phyloP scores from a whole-genome alignment of 53 echinoderm and acorn worm species.

The Echinometra lucunter region DNA sequence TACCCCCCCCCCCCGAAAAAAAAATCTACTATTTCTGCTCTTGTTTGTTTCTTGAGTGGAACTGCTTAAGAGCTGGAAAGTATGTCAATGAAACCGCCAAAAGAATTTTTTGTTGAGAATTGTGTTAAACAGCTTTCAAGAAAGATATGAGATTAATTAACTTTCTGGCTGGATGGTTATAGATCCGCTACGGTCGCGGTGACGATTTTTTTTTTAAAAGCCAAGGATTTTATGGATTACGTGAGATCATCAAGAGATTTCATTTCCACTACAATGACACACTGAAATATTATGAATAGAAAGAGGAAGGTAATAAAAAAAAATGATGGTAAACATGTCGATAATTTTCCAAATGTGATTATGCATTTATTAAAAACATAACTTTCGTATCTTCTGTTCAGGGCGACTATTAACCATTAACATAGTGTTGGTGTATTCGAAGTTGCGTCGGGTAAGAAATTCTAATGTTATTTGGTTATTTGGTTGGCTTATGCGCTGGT shows the following conservation, averaged over 20 bases:
- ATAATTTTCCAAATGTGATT: neutral
- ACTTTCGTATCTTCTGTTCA: too few relatives aligned
- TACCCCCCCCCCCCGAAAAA: neutral
- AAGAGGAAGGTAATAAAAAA: neutral
- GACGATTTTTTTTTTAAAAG: neutral
- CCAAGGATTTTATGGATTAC: constrained; percentile 6
- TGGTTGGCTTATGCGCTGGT: too few relatives aligned
- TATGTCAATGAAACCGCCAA: neutral
- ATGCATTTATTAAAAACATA: neutral
- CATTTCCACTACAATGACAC: neutral
- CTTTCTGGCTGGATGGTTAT: neutral
- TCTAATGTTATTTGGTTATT: too few relatives aligned
- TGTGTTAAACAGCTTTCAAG: too few relatives aligned
- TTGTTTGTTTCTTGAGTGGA: too few relatives aligned
- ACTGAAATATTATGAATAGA: neutral
- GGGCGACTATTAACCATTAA: too few relatives aligned
- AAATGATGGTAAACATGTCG: neutral
- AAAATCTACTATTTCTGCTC: neutral
- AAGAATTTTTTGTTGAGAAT: neutral
- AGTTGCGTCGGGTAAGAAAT: too few relatives aligned
- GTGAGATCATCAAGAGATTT: neutral
- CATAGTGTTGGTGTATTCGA: too few relatives aligned
- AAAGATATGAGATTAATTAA: neutral
- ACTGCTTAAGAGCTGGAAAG: neutral
- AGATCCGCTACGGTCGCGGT: neutral